Conservation (phyloP, 2,797 vertebrate species). For the Crax fasciolata region DNA sequence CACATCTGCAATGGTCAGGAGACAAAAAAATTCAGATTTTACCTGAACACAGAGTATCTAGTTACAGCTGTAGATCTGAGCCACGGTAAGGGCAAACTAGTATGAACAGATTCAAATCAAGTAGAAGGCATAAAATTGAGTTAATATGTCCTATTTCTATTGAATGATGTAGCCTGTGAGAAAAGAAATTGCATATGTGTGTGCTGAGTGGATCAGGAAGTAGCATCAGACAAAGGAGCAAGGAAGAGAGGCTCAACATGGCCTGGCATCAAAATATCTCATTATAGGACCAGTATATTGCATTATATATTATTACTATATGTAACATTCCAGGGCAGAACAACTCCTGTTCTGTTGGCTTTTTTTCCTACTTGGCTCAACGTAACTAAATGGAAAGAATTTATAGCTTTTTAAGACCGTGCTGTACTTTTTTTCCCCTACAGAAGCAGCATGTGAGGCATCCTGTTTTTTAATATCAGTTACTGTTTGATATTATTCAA, state of each 20-base stretch:
- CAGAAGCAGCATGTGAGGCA: background rate
- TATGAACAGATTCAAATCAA: background rate
- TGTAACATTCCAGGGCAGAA: background rate
- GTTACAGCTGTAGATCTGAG: background rate
- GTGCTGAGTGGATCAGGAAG: background rate
- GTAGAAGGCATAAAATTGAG: background rate
- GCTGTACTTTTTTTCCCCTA: background rate
- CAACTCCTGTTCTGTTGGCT: background rate
- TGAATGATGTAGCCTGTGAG: background rate
- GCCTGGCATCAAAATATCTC: conserved; percentile 5
- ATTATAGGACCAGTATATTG: background rate
- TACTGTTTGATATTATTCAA: background rate
- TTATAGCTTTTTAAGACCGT: background rate
- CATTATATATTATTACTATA: background rate
- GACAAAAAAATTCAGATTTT: background rate
- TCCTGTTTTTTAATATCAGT: background rate
- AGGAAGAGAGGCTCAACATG: background rate
- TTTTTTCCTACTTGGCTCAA: conserved; percentile 2
- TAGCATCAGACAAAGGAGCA: background rate
- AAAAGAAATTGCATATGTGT: background rate
- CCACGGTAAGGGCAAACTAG: background rate
- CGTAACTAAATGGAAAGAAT: background rate
- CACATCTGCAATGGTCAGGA: background rate
- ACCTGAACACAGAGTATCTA: background rate
- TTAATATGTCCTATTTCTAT: background rate